Percentiles rank a stretch among this genome's conserved stretches.
phyloP scores from a whole-genome alignment of 30 jellyfish, hydroid and myxozoan species.

The Pelagia noctiluca region DNA sequence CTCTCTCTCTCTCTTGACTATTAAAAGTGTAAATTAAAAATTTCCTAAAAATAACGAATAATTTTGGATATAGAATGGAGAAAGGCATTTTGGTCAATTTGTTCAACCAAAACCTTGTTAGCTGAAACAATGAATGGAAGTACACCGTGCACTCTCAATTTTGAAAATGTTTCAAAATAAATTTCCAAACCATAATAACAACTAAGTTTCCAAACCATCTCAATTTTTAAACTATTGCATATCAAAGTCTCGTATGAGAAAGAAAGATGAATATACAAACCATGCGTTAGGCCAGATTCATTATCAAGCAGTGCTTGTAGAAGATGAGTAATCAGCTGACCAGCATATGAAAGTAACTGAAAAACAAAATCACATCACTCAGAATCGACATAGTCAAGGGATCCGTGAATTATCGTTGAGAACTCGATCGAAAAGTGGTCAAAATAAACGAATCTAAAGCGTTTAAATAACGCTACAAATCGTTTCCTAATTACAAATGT shows the following conservation, averaged over 20 bases:
- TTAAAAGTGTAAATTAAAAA: too few species aligned
- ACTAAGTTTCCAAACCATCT: not conserved
- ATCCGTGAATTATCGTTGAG: not conserved
- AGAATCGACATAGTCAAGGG: not conserved
- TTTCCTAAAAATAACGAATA: too few species aligned
- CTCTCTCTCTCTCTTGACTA: too few species aligned
- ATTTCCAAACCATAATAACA: not conserved
- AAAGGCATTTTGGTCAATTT: too few species aligned
- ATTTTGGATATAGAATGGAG: too few species aligned
- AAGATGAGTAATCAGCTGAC: constrained; percentile 62
- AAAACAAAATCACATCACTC: not conserved
- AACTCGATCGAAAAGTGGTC: not conserved
- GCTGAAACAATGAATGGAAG: too few species aligned
- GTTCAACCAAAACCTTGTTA: too few species aligned
- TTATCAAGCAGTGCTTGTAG: constrained; percentile 43
- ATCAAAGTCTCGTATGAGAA: not conserved
- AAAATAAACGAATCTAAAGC: too few species aligned
- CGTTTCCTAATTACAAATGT: too few species aligned
- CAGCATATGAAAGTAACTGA: constrained; percentile 64
- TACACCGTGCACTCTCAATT: too few species aligned
- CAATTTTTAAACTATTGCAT: not conserved
- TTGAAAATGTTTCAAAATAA: not conserved
- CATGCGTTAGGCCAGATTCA: constrained; percentile 68
- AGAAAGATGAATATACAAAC: constrained; percentile 14
- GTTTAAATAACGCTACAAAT: too few species aligned